Percentiles rank a stretch among this genome's conserved stretches.
phyloP scores from a whole-genome alignment of 2,888 invertebrate species.

The Noctua janthina region DNA sequence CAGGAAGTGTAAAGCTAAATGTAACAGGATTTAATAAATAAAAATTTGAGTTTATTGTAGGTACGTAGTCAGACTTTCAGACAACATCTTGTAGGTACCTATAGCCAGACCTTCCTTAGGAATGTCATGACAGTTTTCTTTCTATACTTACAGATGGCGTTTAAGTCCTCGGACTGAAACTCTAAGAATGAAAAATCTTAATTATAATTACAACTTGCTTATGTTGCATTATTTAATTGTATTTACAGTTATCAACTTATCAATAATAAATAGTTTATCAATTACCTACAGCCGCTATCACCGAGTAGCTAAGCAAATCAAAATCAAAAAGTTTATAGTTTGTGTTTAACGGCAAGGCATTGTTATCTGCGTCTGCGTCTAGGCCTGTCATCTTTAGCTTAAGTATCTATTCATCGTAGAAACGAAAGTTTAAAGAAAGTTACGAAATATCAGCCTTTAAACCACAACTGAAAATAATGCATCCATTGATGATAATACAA shows the following conservation, averaged over 20 bases:
- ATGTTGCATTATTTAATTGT: background rate
- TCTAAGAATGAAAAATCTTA: background rate
- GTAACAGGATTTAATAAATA: background rate
- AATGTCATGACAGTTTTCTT: background rate
- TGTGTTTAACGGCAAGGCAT: background rate
- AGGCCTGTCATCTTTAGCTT: background rate
- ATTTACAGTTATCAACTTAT: background rate
- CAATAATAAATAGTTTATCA: background rate
- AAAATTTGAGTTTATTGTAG: background rate
- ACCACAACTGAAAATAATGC: slow-evolving; percentile 6
- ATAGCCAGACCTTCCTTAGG: background rate
- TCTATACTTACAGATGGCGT: slow-evolving; percentile 4
- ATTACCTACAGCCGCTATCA: background rate
- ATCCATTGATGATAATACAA: background rate
- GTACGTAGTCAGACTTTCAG: background rate
- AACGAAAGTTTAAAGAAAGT: slow-evolving; percentile 9
- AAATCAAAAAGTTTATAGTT: background rate
- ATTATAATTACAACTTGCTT: too few species aligned
- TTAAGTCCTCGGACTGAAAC: background rate
- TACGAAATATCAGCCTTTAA: background rate
- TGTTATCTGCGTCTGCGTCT: background rate
- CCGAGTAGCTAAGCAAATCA: background rate
- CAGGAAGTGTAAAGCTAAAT: too few species aligned
- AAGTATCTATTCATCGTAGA: background rate
- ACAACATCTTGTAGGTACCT: too few species aligned